A percentile compares a stretch with the other conserved stretches of the same genome.
Conservation (phyloP, 2,888 invertebrate species). For the Gasteruption jaculator region DNA sequence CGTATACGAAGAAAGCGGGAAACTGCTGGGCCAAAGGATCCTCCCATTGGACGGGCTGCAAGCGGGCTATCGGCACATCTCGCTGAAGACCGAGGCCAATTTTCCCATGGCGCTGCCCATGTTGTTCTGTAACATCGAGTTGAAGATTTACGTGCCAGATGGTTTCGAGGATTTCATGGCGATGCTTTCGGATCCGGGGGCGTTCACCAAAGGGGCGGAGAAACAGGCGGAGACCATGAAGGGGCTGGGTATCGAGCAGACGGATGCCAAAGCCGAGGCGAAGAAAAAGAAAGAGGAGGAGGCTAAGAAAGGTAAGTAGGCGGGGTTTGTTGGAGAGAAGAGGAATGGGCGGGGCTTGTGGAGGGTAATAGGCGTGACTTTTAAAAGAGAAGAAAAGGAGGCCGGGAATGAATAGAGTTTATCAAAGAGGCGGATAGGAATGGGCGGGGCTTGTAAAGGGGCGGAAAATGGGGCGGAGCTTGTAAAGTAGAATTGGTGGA, state of each 20-base stretch:
- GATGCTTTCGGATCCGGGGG: constrained; percentile 91
- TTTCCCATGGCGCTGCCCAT: constrained; percentile 67
- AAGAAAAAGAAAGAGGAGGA: constrained; percentile 47
- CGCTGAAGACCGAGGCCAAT: constrained; percentile 66
- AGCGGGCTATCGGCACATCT: constrained; percentile 66
- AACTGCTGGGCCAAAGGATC: constrained; percentile 66
- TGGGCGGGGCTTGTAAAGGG: too few relatives aligned
- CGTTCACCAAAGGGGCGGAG: constrained; percentile 63
- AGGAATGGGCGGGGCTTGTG: too few relatives aligned
- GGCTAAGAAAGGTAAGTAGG: constrained; percentile 43
- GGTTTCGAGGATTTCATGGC: constrained; percentile 89
- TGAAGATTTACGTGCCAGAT: constrained; percentile 71
- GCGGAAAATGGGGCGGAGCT: too few relatives aligned
- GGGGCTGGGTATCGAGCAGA: constrained; percentile 64
- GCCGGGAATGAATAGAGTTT: too few relatives aligned
- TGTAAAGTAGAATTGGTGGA: too few relatives aligned
- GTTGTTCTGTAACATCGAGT: constrained; percentile 65
- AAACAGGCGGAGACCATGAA: constrained; percentile 64
- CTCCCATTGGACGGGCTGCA: constrained; percentile 67
- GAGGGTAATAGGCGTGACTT: too few relatives aligned
- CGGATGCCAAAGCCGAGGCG: constrained; percentile 46
- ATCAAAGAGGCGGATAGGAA: too few relatives aligned
- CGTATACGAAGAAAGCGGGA: constrained; percentile 68
- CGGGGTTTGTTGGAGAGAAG: too few relatives aligned
- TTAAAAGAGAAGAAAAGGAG: too few relatives aligned